These are phyloP conservation scores for Chrysemys picta DNA, from an alignment of 2,113 vertebrate species.

Conservation along the genomic window DNA sequence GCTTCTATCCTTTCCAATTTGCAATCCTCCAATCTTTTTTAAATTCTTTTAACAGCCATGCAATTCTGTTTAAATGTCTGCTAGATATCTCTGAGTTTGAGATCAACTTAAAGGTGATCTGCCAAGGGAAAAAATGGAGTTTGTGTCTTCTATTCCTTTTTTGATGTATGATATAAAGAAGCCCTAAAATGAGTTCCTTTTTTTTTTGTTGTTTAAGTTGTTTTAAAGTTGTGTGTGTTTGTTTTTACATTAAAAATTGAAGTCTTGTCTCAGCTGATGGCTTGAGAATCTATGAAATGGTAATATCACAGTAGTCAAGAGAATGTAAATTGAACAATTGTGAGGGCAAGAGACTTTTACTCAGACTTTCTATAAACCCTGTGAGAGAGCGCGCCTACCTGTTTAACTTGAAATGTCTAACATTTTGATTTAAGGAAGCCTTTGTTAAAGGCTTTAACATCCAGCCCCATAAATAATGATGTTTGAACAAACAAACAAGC, in stretches of 20 bases:
- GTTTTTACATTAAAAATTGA: background rate
- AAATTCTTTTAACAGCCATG: background rate
- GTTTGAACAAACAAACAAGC: background rate
- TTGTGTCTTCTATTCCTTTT: background rate
- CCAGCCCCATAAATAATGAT: background rate
- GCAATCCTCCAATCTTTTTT: background rate
- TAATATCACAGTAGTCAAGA: background rate
- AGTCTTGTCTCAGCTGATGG: background rate
- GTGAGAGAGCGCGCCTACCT: background rate
- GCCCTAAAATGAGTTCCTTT: background rate
- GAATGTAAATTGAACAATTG: background rate
- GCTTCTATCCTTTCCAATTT: background rate
- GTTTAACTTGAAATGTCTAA: background rate
- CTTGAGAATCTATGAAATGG: background rate
- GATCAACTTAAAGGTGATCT: background rate
- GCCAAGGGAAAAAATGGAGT: background rate
- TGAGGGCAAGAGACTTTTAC: background rate
- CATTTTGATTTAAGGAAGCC: background rate
- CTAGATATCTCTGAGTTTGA: background rate
- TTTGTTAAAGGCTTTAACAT: background rate
- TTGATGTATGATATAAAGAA: background rate
- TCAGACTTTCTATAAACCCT: background rate
- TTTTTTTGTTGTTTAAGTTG: background rate
- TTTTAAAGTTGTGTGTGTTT: background rate
- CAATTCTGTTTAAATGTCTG: background rate